These are phyloP conservation scores for Mythimna ferrago DNA, from an alignment of 2,888 invertebrate genomes.

Conservation along the genomic window DNA sequence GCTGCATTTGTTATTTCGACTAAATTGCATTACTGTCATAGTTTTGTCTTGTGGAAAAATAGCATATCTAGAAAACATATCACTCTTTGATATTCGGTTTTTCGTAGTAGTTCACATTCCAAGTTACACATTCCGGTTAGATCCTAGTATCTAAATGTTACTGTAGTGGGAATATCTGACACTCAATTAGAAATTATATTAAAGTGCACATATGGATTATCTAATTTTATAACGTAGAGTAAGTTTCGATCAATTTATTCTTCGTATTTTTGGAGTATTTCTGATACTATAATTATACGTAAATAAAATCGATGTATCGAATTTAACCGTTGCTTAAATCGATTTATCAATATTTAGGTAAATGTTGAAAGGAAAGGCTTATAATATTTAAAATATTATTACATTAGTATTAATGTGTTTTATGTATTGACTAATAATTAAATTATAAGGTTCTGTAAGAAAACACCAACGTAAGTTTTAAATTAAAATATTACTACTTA, in stretches of 20 bases:
- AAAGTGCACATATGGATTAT: neutral
- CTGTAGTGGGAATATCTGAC: slow-evolving; percentile 48
- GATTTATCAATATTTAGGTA: neutral
- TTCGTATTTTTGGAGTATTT: slow-evolving; percentile 3
- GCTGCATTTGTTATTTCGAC: slow-evolving; percentile 1
- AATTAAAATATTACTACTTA: neutral
- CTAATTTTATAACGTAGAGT: too few species aligned
- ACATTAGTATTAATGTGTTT: neutral
- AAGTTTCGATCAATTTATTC: slow-evolving; percentile 17
- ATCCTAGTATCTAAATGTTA: neutral
- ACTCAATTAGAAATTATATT: slow-evolving; percentile 1
- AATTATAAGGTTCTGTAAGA: slow-evolving; percentile 39
- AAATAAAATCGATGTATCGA: slow-evolving; percentile 8
- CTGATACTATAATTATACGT: neutral
- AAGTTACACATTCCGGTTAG: neutral
- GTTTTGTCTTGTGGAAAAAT: slow-evolving; percentile 13
- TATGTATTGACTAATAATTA: neutral
- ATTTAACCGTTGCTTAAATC: slow-evolving; percentile 1
- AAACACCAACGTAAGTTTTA: slow-evolving; percentile 38
- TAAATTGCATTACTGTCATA: slow-evolving; percentile 10
- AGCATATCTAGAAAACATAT: neutral
- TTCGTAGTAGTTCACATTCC: neutral
- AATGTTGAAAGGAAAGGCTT: slow-evolving; percentile 6
- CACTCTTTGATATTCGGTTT: neutral
- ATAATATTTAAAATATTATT: neutral